Evolutionary conservation across 2,888 invertebrate species (phyloP).

Genomic region (Colostygia pectinataria): DNA sequence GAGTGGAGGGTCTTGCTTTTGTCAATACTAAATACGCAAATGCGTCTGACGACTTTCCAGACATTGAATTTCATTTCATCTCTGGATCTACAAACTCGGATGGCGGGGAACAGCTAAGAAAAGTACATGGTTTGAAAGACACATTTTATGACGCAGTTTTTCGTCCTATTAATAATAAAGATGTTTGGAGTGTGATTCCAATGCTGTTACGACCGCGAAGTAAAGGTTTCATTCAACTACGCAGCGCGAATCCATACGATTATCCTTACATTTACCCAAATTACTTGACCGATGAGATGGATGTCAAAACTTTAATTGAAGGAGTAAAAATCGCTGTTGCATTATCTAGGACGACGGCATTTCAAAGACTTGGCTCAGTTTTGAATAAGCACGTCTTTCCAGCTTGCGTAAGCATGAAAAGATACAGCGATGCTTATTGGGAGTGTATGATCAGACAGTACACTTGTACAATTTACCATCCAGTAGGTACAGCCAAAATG

Average conservation of each 20-base stretch:
- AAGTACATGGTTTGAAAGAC: constrained; percentile 90
- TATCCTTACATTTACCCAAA: constrained; percentile 96
- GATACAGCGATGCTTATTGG: constrained; percentile 90
- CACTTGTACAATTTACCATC: constrained; percentile 93
- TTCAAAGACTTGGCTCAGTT: constrained; percentile 88
- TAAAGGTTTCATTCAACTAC: constrained; percentile 90
- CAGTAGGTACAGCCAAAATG: constrained; percentile 94
- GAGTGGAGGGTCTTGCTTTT: constrained; percentile 94
- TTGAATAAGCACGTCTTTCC: constrained; percentile 89
- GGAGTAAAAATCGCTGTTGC: constrained; percentile 93
- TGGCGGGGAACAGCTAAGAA: constrained; percentile 90
- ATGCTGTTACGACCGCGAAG: constrained; percentile 93
- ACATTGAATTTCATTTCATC: constrained; percentile 94
- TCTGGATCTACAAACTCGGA: constrained; percentile 94
- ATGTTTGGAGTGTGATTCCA: constrained; percentile 93
- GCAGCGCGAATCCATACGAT: constrained; percentile 92
- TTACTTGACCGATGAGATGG: constrained; percentile 91
- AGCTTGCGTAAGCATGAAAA: constrained; percentile 86
- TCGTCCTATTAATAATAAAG: constrained; percentile 88
- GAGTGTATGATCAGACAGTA: constrained; percentile 94
- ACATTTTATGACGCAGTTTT: constrained; percentile 89
- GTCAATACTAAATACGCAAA: constrained; percentile 94
- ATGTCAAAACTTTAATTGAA: constrained; percentile 91
- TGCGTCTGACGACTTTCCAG: constrained; percentile 91
- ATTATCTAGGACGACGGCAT: constrained; percentile 90